A percentile compares a stretch with the other conserved stretches of the same genome.
Evolutionary conservation across 2,888 invertebrate species (phyloP).

Genomic region (Nebria brevicollis): DNA sequence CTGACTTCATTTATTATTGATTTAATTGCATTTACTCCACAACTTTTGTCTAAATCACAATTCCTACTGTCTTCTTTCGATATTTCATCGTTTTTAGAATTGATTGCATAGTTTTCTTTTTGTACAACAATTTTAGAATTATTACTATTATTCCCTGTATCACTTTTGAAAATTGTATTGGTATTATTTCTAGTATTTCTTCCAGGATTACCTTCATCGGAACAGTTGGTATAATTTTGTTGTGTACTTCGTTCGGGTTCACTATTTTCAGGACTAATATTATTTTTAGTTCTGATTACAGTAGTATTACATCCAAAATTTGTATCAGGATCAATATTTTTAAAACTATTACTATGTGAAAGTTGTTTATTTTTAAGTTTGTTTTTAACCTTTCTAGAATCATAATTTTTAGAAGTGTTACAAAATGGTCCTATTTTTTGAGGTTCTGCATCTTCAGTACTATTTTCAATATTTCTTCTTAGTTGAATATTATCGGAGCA

Average conservation of each 20-base stretch:
- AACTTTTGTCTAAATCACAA: slow-evolving; percentile 19
- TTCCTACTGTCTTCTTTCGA: slow-evolving; percentile 9
- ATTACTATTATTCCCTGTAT: not conserved
- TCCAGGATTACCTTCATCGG: not conserved
- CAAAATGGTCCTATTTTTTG: not conserved
- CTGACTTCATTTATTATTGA: slow-evolving; percentile 56
- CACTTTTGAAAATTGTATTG: not conserved
- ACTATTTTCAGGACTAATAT: not conserved
- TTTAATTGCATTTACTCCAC: slow-evolving; percentile 50
- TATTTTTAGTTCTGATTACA: not conserved
- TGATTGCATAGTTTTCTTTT: not conserved
- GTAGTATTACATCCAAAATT: not conserved
- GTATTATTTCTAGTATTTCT: not conserved
- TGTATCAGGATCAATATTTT: not conserved
- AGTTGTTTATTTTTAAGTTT: too few relatives aligned
- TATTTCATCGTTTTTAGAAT: not conserved
- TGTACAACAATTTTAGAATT: not conserved
- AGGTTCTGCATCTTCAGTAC: not conserved
- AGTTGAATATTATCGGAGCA: not conserved
- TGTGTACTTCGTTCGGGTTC: not conserved
- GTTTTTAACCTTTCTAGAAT: too few relatives aligned
- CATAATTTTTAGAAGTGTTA: not conserved
- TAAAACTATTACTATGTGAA: not conserved
- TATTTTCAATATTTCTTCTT: not conserved
- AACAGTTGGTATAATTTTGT: not conserved